Base-by-base conservation (phyloP, 2,888 invertebrate species). In the Lasiommata megera region DNA sequence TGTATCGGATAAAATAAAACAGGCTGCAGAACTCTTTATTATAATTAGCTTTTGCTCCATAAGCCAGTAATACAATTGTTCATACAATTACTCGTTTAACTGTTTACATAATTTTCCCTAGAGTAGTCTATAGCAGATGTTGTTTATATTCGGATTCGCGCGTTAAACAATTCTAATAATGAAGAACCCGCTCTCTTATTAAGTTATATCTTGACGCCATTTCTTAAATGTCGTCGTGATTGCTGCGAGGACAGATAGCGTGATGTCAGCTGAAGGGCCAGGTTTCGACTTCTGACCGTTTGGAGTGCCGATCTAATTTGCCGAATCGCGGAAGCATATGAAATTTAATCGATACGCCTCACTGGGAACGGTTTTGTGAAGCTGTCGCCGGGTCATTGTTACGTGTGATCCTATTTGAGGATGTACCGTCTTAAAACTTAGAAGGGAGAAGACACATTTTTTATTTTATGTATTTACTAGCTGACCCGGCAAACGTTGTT, bases 261-360 rank as follows among this genome's bases (percentile, higher is more conserved):
- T 74, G 76, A 82, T 79, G 81, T 80, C 80, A 75, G 70, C 68
- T 78, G 74, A 78, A 84, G 82, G 78, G 75, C 77, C 68, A 80
- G 80, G 80, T 82, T 85, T 85, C 86, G 84, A 79, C 82, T 84
- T 84, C 86, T 88, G 89, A 89, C 89, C 90, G 90, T 77, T 84
- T 84, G 72, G 79, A 89, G 88, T 84, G 80, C 78, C 79, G 82
- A 86, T 87, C 85, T 89, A 86, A 89, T 89, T 89, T 88, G 79
- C 77, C 78, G 86, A 87, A 78, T 84, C 83, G 82, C 71, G 84
- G 84, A 79, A 84, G 86, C 88, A 88, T 87, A 82, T 82, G 82
- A 82, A 84, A 88, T 88, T 75, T 80, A 85, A 88, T 88, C 82
- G 82, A 80, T 79, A 75, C 72, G 72, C 64, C 52, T 67, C 66